phyloP scores from a whole-genome alignment of 2,797 vertebrate species.

The Luscinia luscinia region DNA sequence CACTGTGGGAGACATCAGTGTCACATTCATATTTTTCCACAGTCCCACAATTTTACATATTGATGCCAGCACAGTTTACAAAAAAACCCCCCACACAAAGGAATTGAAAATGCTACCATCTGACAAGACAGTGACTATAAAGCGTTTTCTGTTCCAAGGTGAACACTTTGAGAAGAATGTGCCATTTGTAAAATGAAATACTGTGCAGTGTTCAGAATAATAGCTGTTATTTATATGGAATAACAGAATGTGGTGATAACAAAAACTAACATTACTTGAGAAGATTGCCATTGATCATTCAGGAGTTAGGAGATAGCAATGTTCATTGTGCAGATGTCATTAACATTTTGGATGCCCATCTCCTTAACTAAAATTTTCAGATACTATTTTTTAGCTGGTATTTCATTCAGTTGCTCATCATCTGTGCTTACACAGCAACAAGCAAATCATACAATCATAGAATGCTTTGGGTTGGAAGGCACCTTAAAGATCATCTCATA shows the following conservation, averaged over 20 bases:
- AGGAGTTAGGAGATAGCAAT: background rate
- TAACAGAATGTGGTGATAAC: background rate
- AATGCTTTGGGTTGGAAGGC: background rate
- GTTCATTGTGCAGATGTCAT: background rate
- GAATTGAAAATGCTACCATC: background rate
- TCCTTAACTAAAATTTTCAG: background rate
- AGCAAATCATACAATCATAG: background rate
- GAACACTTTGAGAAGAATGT: background rate
- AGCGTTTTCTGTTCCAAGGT: background rate
- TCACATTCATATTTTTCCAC: background rate
- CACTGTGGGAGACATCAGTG: background rate
- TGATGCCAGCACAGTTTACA: background rate
- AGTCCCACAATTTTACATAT: background rate
- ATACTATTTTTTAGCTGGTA: background rate
- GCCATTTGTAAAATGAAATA: background rate
- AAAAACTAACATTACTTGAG: background rate
- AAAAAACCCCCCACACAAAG: background rate
- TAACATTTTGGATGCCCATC: background rate
- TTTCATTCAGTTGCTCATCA: background rate
- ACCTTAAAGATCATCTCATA: background rate
- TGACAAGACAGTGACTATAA: background rate
- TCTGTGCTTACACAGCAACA: background rate
- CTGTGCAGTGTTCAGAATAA: background rate
- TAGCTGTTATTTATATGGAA: background rate
- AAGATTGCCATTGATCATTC: background rate